Evolutionary conservation across 53 echinoderm and acorn worm genomes (phyloP), one percentile per base, ranked within the genome.

Genomic region (Echinarachnius parma): DNA sequence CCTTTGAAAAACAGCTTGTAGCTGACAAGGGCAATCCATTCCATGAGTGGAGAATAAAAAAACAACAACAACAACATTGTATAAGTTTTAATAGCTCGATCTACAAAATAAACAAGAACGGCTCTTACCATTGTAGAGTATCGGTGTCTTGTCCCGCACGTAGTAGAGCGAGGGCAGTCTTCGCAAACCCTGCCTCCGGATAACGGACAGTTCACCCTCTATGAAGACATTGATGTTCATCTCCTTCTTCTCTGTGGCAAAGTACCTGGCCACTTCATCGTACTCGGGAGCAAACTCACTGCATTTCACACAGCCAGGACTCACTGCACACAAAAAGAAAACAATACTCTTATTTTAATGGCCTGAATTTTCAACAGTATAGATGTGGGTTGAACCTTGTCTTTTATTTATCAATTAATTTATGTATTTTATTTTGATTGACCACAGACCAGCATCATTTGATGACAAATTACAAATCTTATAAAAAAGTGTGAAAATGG

Each of bases 301-400:
- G 57, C 74, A 72, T 35, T 72, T 72, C 3, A 72, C 36, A 42
- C 74, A 72, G 3, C 74, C 74, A 32, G 74, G 74, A 25, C 56
- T 72, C 28, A 72, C 74, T 72, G 58, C 44, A 39, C 36, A 52
- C 16, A 57, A 56, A 61, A 5, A 52, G 13, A 50, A 48, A 33
- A 25, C 8, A 28, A 57, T 4, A 57, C 8, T 4, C 3, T 50
- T 19, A 57, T 27, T 4, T 26, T 5, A 7, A 39, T 9, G 13
- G 13, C 19, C 52, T 16, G 20, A 50, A 10, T n/a, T 4, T 10
- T 50, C 4, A 10, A 50, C 9, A 50, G 20, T n/a, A 8, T 50
- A 50, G 5, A 50, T 16, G 14, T n/a, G n/a, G n/a, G n/a, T n/a
- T n/a, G n/a, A n/a, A n/a, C n/a, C n/a, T n/a, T n/a, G n/a, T n/a